Evolutionary conservation across 1,140 invertebrate genomes (phyloP).

Genomic region (Heliconius himera): DNA sequence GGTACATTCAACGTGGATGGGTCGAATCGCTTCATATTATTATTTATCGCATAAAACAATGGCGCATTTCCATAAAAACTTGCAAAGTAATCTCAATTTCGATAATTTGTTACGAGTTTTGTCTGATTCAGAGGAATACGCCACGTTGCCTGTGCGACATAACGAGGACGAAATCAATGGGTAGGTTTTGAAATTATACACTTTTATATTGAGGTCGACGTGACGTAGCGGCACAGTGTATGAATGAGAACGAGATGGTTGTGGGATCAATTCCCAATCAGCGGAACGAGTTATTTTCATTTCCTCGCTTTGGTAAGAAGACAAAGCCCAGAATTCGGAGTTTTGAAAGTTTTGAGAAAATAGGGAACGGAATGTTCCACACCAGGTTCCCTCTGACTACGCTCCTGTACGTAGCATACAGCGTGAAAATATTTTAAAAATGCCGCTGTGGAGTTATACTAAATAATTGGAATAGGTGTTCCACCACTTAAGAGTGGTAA

Average conservation of each 20-base stretch:
- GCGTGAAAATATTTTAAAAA: too few relatives aligned
- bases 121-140: constrained; percentile 94
- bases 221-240: neutral
- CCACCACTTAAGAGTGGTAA: too few relatives aligned
- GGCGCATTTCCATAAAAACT: constrained; percentile 88
- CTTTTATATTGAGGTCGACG: too few relatives aligned
- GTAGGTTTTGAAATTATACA: constrained; percentile 71
- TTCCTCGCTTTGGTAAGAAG: neutral
- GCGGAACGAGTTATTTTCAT: neutral
- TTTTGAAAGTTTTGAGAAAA: too few relatives aligned
- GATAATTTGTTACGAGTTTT: constrained; percentile 91
- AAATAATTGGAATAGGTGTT: too few relatives aligned
- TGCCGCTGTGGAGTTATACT: too few relatives aligned
- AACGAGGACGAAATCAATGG: constrained; percentile 98
- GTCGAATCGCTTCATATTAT: constrained; percentile 97
- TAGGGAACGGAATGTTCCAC: too few relatives aligned
- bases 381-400: too few relatives aligned
- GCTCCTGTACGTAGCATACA: too few relatives aligned
- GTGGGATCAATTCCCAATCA: neutral
- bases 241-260: too few relatives aligned
- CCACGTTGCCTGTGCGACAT: constrained; percentile 97
- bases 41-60: constrained; percentile 98
- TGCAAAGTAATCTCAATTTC: constrained; percentile 85
- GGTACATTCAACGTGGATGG: constrained; percentile 92
- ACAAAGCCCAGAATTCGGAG: too few relatives aligned